These are phyloP conservation scores for Oscheius sp. DNA, from an alignment of 2,888 invertebrate species.

Conservation along the genomic window DNA sequence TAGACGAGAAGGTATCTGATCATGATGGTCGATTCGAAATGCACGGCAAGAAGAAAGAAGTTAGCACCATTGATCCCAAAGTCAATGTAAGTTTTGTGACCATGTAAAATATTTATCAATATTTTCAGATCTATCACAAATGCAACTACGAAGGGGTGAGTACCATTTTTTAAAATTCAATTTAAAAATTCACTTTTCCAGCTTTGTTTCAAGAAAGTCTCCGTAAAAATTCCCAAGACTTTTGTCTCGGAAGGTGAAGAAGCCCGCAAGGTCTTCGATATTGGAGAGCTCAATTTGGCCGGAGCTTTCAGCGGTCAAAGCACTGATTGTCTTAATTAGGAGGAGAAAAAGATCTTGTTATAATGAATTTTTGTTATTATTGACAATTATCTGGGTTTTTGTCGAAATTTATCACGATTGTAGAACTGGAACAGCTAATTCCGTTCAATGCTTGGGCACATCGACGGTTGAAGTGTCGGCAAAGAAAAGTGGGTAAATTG, in stretches of 20 bases:
- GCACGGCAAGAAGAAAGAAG: constrained; percentile 52
- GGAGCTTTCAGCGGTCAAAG: constrained; percentile 64
- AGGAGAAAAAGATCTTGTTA: no score
- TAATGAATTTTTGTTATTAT: background rate
- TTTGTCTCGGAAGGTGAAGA: constrained; percentile 53
- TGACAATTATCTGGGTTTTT: no score
- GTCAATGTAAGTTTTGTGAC: constrained; percentile 17
- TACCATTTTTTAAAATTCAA: background rate
- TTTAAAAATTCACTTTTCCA: no score
- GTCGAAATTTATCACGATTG: no score
- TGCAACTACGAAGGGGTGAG: constrained; percentile 55
- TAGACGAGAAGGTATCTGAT: constrained; percentile 65
- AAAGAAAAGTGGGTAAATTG: no score
- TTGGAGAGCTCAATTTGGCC: constrained; percentile 62
- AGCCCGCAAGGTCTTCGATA: constrained; percentile 52
- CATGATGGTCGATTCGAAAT: constrained; percentile 60
- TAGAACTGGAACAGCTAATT: no score
- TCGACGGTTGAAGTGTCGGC: no score
- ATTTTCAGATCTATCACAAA: constrained; percentile 54
- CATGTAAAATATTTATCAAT: background rate
- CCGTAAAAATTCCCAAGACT: constrained; percentile 57
- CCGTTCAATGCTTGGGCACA: no score
- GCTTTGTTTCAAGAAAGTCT: constrained; percentile 56
- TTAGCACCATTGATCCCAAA: constrained; percentile 54
- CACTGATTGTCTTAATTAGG: constrained; percentile 67